Evolutionary conservation across 2,888 invertebrate genomes (phyloP).

Genomic region (Acronicta psi): DNA sequence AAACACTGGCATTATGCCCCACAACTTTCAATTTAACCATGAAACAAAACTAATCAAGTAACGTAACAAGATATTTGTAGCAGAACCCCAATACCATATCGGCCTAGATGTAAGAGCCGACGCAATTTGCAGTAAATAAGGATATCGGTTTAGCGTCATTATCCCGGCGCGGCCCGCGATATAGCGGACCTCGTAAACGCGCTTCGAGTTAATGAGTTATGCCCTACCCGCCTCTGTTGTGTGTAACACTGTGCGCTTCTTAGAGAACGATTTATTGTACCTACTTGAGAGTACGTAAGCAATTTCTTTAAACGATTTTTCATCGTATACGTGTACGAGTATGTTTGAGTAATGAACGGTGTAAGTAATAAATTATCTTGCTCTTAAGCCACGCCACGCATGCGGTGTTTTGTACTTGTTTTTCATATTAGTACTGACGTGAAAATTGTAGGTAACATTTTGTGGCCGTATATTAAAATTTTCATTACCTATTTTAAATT

Average conservation of each 20-base stretch:
- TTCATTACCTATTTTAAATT: constrained; percentile 42
- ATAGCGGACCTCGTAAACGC: constrained; percentile 71
- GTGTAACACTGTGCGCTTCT: constrained; percentile 59
- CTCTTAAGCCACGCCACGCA: constrained; percentile 49
- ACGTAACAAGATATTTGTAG: constrained; percentile 61
- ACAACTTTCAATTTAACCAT: constrained; percentile 52
- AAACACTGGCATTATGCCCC: constrained; percentile 41
- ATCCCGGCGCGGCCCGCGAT: constrained; percentile 70
- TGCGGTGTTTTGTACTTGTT: constrained; percentile 49
- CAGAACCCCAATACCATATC: constrained; percentile 50
- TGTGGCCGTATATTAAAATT: constrained; percentile 39
- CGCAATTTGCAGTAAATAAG: constrained; percentile 88
- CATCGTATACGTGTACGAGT: constrained; percentile 56
- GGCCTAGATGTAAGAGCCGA: constrained; percentile 64
- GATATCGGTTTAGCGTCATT: constrained; percentile 86
- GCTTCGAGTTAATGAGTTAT: constrained; percentile 67
- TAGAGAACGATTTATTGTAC: constrained; percentile 68
- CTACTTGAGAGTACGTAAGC: constrained; percentile 60
- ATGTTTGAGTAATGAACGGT: constrained; percentile 59
- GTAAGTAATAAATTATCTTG: constrained; percentile 58
- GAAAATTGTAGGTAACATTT: constrained; percentile 45
- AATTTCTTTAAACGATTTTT: constrained; percentile 71
- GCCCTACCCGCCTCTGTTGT: constrained; percentile 57
- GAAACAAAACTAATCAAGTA: constrained; percentile 63
- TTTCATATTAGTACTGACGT: constrained; percentile 45